Evolutionary conservation across 2,888 invertebrate species (phyloP).

Genomic region (Apodemia mormo): DNA sequence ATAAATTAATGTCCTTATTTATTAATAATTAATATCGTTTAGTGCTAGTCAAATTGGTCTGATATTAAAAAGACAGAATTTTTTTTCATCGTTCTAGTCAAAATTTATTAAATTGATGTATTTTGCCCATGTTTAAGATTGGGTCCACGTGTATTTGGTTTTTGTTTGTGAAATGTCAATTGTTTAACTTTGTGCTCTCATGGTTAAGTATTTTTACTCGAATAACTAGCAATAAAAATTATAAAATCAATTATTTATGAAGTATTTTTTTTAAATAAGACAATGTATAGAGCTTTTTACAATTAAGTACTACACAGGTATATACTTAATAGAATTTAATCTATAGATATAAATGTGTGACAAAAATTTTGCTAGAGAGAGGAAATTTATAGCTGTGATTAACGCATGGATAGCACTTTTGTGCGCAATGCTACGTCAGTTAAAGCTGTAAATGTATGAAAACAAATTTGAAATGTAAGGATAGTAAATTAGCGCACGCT

Average conservation of each 20-base stretch:
- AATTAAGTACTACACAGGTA: conserved; percentile 76
- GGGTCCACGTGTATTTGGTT: conserved; percentile 47
- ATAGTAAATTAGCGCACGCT: conserved; percentile 50
- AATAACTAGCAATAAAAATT: conserved; percentile 68
- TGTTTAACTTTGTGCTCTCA: conserved; percentile 57
- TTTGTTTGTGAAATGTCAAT: conserved; percentile 52
- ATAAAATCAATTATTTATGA: conserved; percentile 81
- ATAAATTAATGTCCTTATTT: conserved; percentile 48
- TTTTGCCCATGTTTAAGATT: conserved; percentile 42
- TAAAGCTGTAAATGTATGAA: conserved; percentile 41
- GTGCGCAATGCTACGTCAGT: conserved; percentile 64
- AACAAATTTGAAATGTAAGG: conserved; percentile 34
- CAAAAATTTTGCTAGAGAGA: conserved; percentile 63
- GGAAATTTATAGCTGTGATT: conserved; percentile 81
- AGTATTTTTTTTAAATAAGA: conserved; percentile 73
- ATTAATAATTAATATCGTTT: conserved; percentile 51
- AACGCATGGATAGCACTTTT: conserved; percentile 70
- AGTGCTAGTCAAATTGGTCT: conserved; percentile 77
- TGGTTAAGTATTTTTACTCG: conserved; percentile 58
- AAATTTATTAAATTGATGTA: conserved; percentile 67
- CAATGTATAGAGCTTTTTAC: conserved; percentile 81
- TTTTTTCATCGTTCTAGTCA: conserved; percentile 70
- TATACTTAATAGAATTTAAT: conserved; percentile 63
- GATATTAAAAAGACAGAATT: conserved; percentile 57
- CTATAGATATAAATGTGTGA: conserved; percentile 59